These are phyloP conservation scores for Bimastos eiseni DNA, from an alignment of 2,888 invertebrate genomes.

Conservation along the genomic window DNA sequence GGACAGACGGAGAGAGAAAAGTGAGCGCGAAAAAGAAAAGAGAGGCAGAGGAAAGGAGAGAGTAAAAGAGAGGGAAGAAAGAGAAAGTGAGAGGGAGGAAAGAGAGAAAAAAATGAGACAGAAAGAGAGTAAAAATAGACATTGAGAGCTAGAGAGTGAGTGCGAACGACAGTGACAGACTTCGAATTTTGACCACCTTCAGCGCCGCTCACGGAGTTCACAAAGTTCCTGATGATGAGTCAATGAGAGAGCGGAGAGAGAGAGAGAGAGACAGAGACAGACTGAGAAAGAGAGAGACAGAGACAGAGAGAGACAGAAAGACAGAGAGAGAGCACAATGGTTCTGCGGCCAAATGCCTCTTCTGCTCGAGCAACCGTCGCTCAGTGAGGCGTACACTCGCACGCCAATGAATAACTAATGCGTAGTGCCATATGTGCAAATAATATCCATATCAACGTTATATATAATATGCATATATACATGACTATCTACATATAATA, in stretches of 20 bases:
- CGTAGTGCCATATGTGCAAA: neutral
- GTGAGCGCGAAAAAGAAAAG: too few species aligned
- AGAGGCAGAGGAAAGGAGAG: neutral
- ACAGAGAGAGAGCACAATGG: neutral
- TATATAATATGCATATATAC: neutral
- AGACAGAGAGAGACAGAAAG: neutral
- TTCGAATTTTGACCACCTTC: too few species aligned
- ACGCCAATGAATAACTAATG: slow-evolving; percentile 13
- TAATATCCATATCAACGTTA: too few species aligned
- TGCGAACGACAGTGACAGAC: neutral
- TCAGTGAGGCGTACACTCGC: neutral
- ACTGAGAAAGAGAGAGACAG: neutral
- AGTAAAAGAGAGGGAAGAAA: neutral
- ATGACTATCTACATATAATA: neutral
- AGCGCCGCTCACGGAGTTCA: too few species aligned
- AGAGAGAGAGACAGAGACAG: neutral
- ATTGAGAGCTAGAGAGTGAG: neutral
- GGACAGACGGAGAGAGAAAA: neutral
- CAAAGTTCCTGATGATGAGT: too few species aligned
- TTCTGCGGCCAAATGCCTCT: neutral
- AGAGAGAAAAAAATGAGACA: neutral
- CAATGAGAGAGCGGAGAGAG: neutral
- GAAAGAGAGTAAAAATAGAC: neutral
- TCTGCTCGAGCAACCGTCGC: neutral
- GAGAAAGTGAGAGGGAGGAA: neutral